phyloP scores from a whole-genome alignment of 2,888 invertebrate species.

The Bombyx huttoni region DNA sequence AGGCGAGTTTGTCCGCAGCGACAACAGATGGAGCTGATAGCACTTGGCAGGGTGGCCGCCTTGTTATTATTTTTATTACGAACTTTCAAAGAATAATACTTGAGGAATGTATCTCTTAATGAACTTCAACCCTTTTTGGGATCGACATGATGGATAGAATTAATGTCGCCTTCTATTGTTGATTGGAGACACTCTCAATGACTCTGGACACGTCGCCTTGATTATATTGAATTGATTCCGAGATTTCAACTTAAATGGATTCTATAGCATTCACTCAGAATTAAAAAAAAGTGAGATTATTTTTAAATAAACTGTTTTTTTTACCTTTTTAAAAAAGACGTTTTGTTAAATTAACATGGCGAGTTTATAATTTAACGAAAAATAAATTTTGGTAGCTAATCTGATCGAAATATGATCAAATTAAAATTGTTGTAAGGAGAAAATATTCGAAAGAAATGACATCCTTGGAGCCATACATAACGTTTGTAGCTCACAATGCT shows the following conservation, averaged over 20 bases:
- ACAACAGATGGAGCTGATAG: slow-evolving; percentile 73
- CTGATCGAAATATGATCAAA: not conserved
- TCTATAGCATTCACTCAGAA: slow-evolving; percentile 22
- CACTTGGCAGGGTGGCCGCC: slow-evolving; percentile 72
- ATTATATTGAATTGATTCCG: slow-evolving; percentile 43
- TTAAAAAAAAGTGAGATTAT: not conserved
- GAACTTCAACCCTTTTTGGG: slow-evolving; percentile 71
- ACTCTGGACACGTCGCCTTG: slow-evolving; percentile 37
- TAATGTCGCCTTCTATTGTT: slow-evolving; percentile 67
- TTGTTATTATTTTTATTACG: slow-evolving; percentile 73
- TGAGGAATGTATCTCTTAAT: slow-evolving; percentile 70
- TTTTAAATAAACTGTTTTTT: not conserved
- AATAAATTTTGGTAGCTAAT: not conserved
- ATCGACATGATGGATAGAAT: slow-evolving; percentile 68
- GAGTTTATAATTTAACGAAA: too few relatives aligned
- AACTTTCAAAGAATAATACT: slow-evolving; percentile 72
- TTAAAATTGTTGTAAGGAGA: not conserved
- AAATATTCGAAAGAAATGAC: not conserved
- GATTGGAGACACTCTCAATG: slow-evolving; percentile 63
- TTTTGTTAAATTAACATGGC: too few relatives aligned
- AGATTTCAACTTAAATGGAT: slow-evolving; percentile 27
- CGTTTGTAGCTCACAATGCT: slow-evolving; percentile 43
- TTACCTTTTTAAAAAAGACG: not conserved
- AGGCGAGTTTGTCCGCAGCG: slow-evolving; percentile 72
- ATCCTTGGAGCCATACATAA: slow-evolving; percentile 35